These are phyloP conservation scores for Pelusios castaneus DNA, from an alignment of 2,113 vertebrate species.

Conservation along the genomic window DNA sequence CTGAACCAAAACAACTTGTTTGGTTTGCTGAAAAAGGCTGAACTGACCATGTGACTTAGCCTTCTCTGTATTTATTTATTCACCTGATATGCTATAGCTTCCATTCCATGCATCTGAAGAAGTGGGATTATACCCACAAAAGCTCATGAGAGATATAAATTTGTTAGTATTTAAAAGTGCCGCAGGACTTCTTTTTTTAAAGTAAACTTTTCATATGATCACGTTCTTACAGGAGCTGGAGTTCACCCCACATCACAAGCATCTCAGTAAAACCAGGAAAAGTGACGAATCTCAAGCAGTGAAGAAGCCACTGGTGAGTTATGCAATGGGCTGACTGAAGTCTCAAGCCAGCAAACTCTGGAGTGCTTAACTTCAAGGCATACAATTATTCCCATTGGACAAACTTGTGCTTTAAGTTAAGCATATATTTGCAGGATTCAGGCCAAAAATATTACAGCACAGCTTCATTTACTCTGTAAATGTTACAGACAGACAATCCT, in stretches of 20 bases:
- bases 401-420: background rate
- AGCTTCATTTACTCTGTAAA: background rate
- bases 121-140: too few relatives aligned
- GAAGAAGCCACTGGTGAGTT: background rate
- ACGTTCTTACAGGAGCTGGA: background rate
- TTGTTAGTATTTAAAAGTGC: too few relatives aligned
- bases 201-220: too few relatives aligned
- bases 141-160: too few relatives aligned
- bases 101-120: too few relatives aligned
- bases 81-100: too few relatives aligned
- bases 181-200: too few relatives aligned
- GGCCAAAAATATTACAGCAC: background rate
- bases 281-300: background rate
- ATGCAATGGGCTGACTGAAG: background rate
- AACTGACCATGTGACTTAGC: too few relatives aligned
- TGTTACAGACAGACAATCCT: background rate
- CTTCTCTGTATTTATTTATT: too few relatives aligned
- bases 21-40: too few relatives aligned
- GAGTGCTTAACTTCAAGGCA: background rate
- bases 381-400: background rate
- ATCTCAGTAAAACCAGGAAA: background rate
- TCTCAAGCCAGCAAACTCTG: background rate
- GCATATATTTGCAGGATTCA: background rate
- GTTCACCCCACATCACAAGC: background rate
- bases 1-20: too few relatives aligned